Conservation (phyloP, 2,113 vertebrate genomes). For the Oreochromis aureus region DNA sequence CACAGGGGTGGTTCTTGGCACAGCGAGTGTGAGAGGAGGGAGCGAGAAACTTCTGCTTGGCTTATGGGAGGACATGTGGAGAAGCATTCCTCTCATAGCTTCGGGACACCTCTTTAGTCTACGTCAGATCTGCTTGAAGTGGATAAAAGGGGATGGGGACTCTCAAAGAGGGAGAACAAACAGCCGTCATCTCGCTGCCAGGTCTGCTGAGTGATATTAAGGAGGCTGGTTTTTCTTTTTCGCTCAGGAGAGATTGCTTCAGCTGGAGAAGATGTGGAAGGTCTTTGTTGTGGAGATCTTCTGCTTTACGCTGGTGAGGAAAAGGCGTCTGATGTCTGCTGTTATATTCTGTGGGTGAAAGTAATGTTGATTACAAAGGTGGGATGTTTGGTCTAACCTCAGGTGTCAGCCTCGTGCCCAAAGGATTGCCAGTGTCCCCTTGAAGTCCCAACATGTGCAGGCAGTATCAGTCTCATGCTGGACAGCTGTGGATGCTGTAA, state of each 20-base stretch:
- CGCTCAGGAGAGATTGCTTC: background rate
- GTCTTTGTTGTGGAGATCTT: slow-evolving; percentile 15
- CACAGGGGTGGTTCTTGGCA: slow-evolving; percentile 79
- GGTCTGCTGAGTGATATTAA: background rate
- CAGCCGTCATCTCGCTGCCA: background rate
- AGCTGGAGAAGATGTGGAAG: slow-evolving; percentile 51
- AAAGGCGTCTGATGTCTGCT: background rate
- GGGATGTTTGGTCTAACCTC: background rate
- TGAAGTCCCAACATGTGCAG: slow-evolving; percentile 73
- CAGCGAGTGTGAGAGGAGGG: background rate
- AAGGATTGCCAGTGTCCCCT: slow-evolving; percentile 30
- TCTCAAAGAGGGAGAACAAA: slow-evolving; percentile 18
- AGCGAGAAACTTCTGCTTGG: background rate
- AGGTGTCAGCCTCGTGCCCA: slow-evolving; percentile 44
- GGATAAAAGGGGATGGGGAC: slow-evolving; percentile 56
- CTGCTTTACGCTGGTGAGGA: slow-evolving; percentile 51
- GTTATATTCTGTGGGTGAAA: background rate
- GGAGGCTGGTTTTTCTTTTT: background rate
- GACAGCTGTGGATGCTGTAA: slow-evolving; percentile 88
- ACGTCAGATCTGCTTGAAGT: slow-evolving; percentile 69
- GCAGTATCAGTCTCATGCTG: slow-evolving; percentile 79
- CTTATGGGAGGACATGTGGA: slow-evolving; percentile 75
- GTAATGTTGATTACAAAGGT: background rate
- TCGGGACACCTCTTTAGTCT: slow-evolving; percentile 78
- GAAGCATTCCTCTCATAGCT: slow-evolving; percentile 86